phyloP scores from a whole-genome alignment of 1,140 invertebrate species.

The Sycobia sp. region DNA sequence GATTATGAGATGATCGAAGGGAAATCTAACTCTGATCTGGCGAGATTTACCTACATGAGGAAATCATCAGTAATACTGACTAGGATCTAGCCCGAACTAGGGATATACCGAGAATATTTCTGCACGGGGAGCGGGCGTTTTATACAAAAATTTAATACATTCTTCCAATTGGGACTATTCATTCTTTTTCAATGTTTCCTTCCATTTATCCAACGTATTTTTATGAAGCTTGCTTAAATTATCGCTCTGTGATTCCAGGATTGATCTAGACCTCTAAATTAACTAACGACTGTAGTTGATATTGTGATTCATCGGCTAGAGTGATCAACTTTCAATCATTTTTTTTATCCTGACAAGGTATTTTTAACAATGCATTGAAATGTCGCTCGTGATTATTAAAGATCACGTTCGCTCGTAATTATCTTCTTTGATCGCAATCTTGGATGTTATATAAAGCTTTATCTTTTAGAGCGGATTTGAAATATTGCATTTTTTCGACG shows the following conservation, averaged over 20 bases:
- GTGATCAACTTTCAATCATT: slow-evolving; percentile 1
- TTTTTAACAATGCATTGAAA: not conserved
- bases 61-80: too few species aligned
- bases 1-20: too few species aligned
- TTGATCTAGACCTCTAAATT: not conserved
- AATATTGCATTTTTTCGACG: too few species aligned
- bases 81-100: too few species aligned
- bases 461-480: not conserved
- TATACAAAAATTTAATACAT: slow-evolving; percentile 7
- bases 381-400: too few species aligned
- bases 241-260: not conserved
- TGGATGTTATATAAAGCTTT: too few species aligned
- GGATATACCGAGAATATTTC: too few species aligned
- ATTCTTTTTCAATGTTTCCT: not conserved
- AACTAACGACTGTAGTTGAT: not conserved
- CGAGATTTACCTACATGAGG: too few species aligned
- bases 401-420: too few species aligned
- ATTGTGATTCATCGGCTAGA: slow-evolving; percentile 11
- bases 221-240: slow-evolving; percentile 9
- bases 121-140: not conserved
- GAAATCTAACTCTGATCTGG: too few species aligned
- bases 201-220: slow-evolving; percentile 9
- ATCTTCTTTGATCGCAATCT: slow-evolving; percentile 7
- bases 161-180: slow-evolving; percentile 7
- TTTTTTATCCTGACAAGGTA: too few species aligned